Conservation (phyloP, 2,888 invertebrate genomes). For the Acanthosepion esculentum region DNA sequence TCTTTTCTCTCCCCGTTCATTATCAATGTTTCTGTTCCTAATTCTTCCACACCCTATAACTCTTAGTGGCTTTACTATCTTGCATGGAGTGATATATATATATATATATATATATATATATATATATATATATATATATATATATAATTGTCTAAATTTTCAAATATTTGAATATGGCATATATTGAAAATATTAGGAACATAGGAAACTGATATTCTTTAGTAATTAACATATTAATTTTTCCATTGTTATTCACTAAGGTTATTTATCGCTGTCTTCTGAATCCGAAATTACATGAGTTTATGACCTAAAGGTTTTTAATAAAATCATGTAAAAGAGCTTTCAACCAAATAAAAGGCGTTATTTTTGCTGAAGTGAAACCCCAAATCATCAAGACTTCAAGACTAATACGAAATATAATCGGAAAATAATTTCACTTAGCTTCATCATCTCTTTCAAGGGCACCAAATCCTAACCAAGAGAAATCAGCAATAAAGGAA, state of each 20-base stretch:
- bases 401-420: not conserved
- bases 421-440: not conserved
- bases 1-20: no score
- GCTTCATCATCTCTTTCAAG: not conserved
- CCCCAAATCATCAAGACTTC: not conserved
- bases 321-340: not conserved
- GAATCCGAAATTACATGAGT: not conserved
- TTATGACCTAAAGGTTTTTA: not conserved
- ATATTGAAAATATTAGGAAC: no score
- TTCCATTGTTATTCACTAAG: not conserved
- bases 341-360: not conserved
- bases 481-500: not conserved
- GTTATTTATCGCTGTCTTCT: not conserved
- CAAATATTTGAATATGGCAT: no score
- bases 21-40: no score
- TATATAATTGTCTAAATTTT: no score
- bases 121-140: no score
- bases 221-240: not conserved
- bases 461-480: not conserved
- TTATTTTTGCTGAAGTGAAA: not conserved
- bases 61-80: no score
- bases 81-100: no score
- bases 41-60: no score
- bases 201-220: not conserved
- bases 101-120: no score